These are phyloP conservation scores for Eupeodes corollae DNA, from an alignment of 1,140 invertebrate genomes.

Conservation along the genomic window DNA sequence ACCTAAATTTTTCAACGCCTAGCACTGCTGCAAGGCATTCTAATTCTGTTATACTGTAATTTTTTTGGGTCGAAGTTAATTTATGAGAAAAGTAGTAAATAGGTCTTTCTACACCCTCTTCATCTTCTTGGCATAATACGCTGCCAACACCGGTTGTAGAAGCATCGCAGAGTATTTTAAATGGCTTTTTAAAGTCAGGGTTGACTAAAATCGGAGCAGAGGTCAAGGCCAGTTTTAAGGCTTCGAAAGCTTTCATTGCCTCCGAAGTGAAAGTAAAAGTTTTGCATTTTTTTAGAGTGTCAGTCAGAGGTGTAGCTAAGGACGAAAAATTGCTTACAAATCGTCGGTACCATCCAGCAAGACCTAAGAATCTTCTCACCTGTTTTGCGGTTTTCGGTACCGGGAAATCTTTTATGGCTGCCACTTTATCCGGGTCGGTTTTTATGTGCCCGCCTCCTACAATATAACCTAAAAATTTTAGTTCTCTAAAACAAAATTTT, in stretches of 20 bases:
- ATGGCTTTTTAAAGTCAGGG: constrained; percentile 17
- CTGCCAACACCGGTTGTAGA: constrained; percentile 24
- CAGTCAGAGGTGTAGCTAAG: constrained; percentile 2
- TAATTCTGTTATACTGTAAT: constrained; percentile 24
- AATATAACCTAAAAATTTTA: constrained; percentile 7
- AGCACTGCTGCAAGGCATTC: constrained; percentile 37
- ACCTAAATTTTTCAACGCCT: constrained; percentile 35
- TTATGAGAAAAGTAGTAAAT: constrained; percentile 28
- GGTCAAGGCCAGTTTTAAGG: constrained; percentile 18
- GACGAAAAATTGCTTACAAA: constrained; percentile 3
- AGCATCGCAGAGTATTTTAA: constrained; percentile 32
- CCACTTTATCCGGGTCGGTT: constrained; percentile 12
- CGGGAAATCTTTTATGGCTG: constrained; percentile 9
- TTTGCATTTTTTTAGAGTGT: constrained; percentile 1
- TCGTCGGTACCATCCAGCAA: constrained; percentile 4
- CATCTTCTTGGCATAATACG: constrained; percentile 23
- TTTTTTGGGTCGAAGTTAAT: constrained; percentile 4
- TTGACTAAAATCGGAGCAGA: constrained; percentile 27
- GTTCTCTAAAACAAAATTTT: constrained; percentile 27
- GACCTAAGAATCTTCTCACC: constrained; percentile 8
- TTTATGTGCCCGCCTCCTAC: constrained; percentile 3
- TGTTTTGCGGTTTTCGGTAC: constrained; percentile 11
- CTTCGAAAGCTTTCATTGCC: constrained; percentile 24
- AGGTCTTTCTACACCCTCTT: constrained; percentile 12
- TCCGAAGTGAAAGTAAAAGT: constrained; percentile 15